Evolutionary conservation across 2,113 vertebrate genomes (phyloP), one percentile per base, ranked within the genome.

Genomic region (Urocitellus parryii): DNA sequence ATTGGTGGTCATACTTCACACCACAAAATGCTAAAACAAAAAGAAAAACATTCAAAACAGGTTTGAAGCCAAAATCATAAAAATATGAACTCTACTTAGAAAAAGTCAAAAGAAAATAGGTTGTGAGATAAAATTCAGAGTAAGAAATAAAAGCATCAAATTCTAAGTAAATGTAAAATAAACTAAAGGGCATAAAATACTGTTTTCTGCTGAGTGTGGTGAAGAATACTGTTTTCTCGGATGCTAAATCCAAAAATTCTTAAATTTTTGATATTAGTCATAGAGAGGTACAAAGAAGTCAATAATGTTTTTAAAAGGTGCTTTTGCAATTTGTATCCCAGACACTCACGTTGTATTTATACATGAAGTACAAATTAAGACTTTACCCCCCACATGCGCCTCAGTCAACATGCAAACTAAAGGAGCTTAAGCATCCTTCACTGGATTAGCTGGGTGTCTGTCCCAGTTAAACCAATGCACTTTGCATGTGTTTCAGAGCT

Each of bases 1-100:
- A 97, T 98, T 97, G 96, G 86, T 76, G 37, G 97, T 97, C 97
- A 97, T 48, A 84, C 79, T 96, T 92, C 96, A 97, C 96, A 98
- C 96, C 78, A 97, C 90, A 96, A 97, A 98, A 98, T 82, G 58
- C 32, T 98, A 81, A 84, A 58, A 14, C 25, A 65, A 93, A 96
- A n/a, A 86, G 20, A 85, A 61, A 25, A 76, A 51, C 14, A 76
- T 53, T 91, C 77, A 81, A 97, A 90, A 73, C 6, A 67, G 22
- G 25, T 68, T 95, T 58, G 77, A 93, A 95, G 88, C 32, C 58
- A 96, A 95, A 94, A 88, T 86, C 83, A 73, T 90, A 68, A 84
- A 97, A 94, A 93, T 80, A 68, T 34, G 58, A 61, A 48, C 72
- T 81, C 58, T 81, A 37, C 24, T 82, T 65, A 53, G 78, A 79